Conservation (phyloP, 2,888 invertebrate species). For the Heliconius charithonia region DNA sequence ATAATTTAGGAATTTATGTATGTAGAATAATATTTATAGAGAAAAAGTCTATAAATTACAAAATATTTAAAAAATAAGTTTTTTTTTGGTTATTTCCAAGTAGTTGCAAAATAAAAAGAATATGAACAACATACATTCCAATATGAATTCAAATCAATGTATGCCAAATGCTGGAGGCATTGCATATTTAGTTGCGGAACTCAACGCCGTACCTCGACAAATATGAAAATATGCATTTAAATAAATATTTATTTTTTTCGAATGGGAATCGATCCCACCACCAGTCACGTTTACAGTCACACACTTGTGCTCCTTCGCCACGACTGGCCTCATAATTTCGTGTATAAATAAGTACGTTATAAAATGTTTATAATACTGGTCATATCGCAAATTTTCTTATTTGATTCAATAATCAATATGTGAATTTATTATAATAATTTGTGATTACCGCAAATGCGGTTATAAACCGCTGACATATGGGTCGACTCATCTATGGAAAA, state of each 20-base stretch:
- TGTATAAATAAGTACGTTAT: background rate
- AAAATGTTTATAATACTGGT: background rate
- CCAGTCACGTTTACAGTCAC: no score
- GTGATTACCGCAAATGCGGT: slow-evolving; percentile 28
- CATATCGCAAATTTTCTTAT: slow-evolving; percentile 1
- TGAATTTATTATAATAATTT: slow-evolving; percentile 33
- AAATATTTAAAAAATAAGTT: no score
- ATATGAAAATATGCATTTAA: no score
- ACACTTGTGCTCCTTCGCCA: no score
- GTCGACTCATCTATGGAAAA: slow-evolving; percentile 33
- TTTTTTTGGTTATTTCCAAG: no score
- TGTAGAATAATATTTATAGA: background rate
- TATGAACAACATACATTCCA: no score
- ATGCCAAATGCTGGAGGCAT: no score
- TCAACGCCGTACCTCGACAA: no score
- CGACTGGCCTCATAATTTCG: background rate
- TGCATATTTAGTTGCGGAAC: no score
- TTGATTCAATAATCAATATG: slow-evolving; percentile 29
- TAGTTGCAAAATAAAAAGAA: background rate
- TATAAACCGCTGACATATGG: slow-evolving; percentile 29
- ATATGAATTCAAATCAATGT: no score
- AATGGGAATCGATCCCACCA: no score
- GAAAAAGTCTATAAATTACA: background rate
- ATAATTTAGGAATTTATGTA: background rate
- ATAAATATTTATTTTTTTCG: no score